Evolutionary conservation across 1,140 invertebrate genomes (phyloP).

Genomic region (Rhyacophila brunnea): DNA sequence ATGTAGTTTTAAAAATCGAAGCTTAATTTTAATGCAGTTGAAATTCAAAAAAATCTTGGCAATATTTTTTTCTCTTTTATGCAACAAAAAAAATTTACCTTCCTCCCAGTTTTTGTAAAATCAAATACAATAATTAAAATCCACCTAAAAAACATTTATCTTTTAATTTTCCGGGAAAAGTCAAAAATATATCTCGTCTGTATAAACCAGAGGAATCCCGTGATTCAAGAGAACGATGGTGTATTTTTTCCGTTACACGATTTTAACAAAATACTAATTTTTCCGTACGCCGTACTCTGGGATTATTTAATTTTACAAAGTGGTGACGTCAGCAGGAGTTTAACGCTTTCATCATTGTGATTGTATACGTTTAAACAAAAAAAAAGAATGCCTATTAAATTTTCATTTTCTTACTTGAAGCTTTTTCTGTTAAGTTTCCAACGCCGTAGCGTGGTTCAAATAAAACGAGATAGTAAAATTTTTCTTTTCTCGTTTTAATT

Average conservation of each 20-base stretch:
- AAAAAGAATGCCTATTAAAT: constrained; percentile 5
- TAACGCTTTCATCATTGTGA: not conserved
- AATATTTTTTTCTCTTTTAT: too few species aligned
- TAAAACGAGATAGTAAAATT: not conserved
- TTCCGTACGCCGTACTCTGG: not conserved
- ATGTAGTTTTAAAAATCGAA: too few species aligned
- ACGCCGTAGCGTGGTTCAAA: not conserved
- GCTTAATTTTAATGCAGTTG: too few species aligned
- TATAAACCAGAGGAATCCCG: too few species aligned
- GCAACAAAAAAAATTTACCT: too few species aligned
- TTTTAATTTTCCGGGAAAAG: too few species aligned
- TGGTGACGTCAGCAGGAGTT: constrained; percentile 2
- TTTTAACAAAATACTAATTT: not conserved
- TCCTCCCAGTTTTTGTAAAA: too few species aligned
- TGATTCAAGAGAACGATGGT: not conserved
- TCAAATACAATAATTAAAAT: too few species aligned
- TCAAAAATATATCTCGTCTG: too few species aligned
- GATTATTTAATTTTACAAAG: constrained; percentile 4
- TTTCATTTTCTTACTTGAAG: constrained; percentile 1
- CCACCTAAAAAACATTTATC: too few species aligned
- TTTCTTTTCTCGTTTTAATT: not conserved
- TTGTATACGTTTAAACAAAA: not conserved
- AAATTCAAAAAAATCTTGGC: too few species aligned
- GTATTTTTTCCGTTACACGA: not conserved
- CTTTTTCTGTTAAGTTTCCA: not conserved